Evolutionary conservation across 2,888 invertebrate genomes (phyloP), one percentile per base, ranked within the genome.

Genomic region (Cephus nigrinus): DNA sequence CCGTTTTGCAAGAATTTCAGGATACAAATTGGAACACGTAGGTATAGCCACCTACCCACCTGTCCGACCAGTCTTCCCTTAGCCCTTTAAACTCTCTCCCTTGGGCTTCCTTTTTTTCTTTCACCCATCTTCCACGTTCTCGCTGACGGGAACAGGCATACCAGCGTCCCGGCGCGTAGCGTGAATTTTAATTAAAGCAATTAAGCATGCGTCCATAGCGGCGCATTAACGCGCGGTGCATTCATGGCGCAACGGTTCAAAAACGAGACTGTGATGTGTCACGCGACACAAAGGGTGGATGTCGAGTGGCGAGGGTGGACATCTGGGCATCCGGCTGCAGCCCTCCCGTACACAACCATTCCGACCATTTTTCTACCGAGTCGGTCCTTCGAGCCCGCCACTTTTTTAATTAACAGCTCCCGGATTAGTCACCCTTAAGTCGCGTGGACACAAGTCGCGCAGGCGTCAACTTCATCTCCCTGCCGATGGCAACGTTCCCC

Each of bases 121-220:
- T 15, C 23, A 23, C 55, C 23, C 55, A 9, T 55, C 55, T 55
- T 55, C 55, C 23, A 55, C 55, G 55, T 55, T 23, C 55, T 55
- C 23, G 23, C 23, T 55, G 55, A 55, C 55, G 55, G 55, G 23
- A 55, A 55, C 55, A 23, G 55, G 55, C 55, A 55, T 71, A 31
- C 31, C 71, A n/a, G 32, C 71, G 71, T 15, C 71, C 32, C 12
- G 71, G 12, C 71, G 71, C 85, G 87, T 85, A 84, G 84, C 84
- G 87, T 89, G 89, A 89, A 89, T 90, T 89, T 89, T 89, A 89
- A 90, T 90, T 89, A 89, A 90, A 89, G 89, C 90, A 89, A 90
- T 90, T 90, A 90, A 78, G 72, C 75, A 69, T 72, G 81, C 83
- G 80, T 84, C 86, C 76, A 74, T 76, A 34, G 78, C 78, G 76